Evolutionary conservation across 2,888 invertebrate genomes (phyloP), one percentile per base, ranked within the genome.

Genomic region (Prosopocoilus inquinatus): DNA sequence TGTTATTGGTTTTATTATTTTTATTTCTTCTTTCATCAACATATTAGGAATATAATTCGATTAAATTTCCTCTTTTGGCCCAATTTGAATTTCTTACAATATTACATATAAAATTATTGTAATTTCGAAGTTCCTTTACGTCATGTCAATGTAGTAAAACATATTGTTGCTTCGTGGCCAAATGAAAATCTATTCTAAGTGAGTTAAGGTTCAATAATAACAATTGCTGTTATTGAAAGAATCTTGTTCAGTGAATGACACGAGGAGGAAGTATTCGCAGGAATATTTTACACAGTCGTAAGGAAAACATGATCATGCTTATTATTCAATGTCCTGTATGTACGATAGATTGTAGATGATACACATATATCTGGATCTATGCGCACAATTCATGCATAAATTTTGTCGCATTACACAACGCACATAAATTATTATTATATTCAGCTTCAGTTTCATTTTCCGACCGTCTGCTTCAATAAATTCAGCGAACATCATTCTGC

Each of bases 321-420:
- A 41, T 41, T 41, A 41, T 41, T n/a, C 41, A 41, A 41, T 16
- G 16, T 41, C 9, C 15, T 9, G 13, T 41, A 12, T 11, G 15
- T 9, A 41, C 41, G 12, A 41, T 41, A 41, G 41, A 41, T 41
- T 11, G 15, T 13, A 41, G 41, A 15, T 16, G 41, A 41, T 46
- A 46, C 32, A 13, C 46, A 20, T 12, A 12, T 39, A 47, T 47
- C 33, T 35, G 33, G 47, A 47, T 46, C 46, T 35, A 9, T 12
- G 33, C 13, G 35, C 47, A 47, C 47, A 47, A 47, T 35, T 47
- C 47, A 35, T 47, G 47, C 47, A 47, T 47, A 47, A 47, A 20
- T 47, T 47, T 47, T 47, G 47, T 47, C 47, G 16, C 47, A 43
- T 43, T 20, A 20, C 12, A 20, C 43, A 15, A 20, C 43, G 11